Base-by-base conservation (phyloP, 2,797 vertebrate genomes). In the Galaxias olidus region DNA sequence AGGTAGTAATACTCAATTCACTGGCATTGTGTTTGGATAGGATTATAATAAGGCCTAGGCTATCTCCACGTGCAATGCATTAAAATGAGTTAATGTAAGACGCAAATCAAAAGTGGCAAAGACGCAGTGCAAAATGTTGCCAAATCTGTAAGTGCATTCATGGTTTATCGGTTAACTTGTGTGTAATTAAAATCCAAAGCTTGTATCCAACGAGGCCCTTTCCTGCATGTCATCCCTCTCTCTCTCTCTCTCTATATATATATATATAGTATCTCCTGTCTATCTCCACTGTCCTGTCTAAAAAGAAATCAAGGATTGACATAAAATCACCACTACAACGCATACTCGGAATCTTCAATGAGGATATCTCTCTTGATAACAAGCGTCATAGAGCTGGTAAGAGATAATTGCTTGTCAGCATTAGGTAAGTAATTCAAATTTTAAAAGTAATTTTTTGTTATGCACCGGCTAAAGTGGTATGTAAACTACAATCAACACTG, bases 321-420 rank as follows among this genome's bases (percentile, higher is more conserved):
- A 71, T 58, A 68, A 76, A 79, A 69, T 71, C 66, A 54, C 40
- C 68, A 67, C 79, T 68, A 79, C 79, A 79, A 78, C 67, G 75
- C 63, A 87, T 76, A 82, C 81, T 66, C 4, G 65, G 73, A 71
- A 72, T 61, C 55, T 77, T 71, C 59, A 68, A 76, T 81, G 70
- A 62, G 78, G 69, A 69, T 71, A 54, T 72, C 76, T 66, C 74
- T 79, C 67, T 68, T 74, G 80, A 86, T 82, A 86, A 87, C 51
- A 78, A 79, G 84, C 80, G 79, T 81, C 69, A 75, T 73, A 76
- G 82, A 85, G 78, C 81, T 82, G 68, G 81, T 84, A 66, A 69
- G 74, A 86, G 81, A 79, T 89, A 89, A 90, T 84, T 86, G 83
- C 78, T 78, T 87, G 84, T 86, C 87, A 86, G 48, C 83, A 76